Evolutionary conservation across 2,797 vertebrate species (phyloP).

Genomic region (Tokudaia tokunoshimensis): DNA sequence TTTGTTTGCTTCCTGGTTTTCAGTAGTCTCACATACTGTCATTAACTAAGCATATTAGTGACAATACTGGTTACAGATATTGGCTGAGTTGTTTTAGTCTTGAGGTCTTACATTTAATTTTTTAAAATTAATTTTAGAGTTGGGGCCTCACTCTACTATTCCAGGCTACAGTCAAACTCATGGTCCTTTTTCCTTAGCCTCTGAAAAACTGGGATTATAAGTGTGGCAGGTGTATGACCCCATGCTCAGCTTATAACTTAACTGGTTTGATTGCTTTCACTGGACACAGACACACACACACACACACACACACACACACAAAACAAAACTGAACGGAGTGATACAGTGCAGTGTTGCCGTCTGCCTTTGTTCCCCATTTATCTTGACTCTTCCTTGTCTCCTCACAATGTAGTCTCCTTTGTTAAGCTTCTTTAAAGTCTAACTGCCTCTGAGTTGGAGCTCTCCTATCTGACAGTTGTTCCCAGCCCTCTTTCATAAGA

Average conservation of each 20-base stretch:
- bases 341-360: not conserved
- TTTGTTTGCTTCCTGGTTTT: conserved; percentile 10
- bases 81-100: not conserved
- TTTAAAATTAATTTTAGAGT: not conserved
- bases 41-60: not conserved
- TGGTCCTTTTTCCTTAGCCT: not conserved
- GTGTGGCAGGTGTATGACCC: not conserved
- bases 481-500: not conserved
- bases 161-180: not conserved
- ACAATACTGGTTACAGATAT: not conserved
- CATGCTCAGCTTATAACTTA: not conserved
- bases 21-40: not conserved
- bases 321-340: conserved; percentile 25
- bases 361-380: not conserved
- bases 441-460: not conserved
- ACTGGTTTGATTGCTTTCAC: not conserved
- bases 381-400: not conserved
- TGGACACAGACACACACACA: not conserved
- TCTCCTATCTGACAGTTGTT: not conserved
- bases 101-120: not conserved
- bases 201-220: not conserved
- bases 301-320: too few species aligned
- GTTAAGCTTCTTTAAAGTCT: not conserved
- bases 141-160: not conserved
- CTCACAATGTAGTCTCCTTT: not conserved